Percentiles rank a stretch among this genome's conserved stretches.
Evolutionary conservation across 2,797 vertebrate genomes (phyloP).

Genomic region (Poeciliopsis presidionis): DNA sequence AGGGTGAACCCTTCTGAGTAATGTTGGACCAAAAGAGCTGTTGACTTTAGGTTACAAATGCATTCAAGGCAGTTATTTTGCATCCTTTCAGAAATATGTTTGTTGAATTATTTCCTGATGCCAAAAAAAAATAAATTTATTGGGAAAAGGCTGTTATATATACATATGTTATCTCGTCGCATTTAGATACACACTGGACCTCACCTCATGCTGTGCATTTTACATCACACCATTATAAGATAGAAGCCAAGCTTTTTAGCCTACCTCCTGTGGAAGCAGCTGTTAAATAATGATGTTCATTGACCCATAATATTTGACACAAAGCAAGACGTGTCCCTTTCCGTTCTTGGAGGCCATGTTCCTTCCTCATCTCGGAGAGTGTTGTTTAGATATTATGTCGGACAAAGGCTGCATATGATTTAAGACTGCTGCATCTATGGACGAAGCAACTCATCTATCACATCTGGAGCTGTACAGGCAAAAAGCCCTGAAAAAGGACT

Average conservation of each 20-base stretch:
- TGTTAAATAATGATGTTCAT: slow-evolving; percentile 55
- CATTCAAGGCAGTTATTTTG: not conserved
- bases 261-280: slow-evolving; percentile 31
- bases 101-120: not conserved
- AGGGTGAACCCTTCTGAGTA: not conserved
- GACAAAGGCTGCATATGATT: slow-evolving; percentile 56
- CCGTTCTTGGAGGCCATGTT: slow-evolving; percentile 48
- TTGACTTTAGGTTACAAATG: not conserved
- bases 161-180: not conserved
- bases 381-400: slow-evolving; percentile 47
- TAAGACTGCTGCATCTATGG: slow-evolving; percentile 33
- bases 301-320: slow-evolving; percentile 38
- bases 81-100: not conserved
- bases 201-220: slow-evolving; percentile 11
- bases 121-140: not conserved
- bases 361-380: slow-evolving; percentile 30
- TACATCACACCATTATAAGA: slow-evolving; percentile 25
- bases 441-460: slow-evolving; percentile 68
- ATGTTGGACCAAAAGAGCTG: not conserved
- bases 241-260: slow-evolving; percentile 37
- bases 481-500: slow-evolving; percentile 1
- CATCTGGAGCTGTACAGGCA: slow-evolving; percentile 25
- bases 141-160: not conserved
- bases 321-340: slow-evolving; percentile 32
- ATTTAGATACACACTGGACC: slow-evolving; percentile 44